Base-by-base conservation (phyloP, 2,888 invertebrate species). In the Scaptomyza polygonia region DNA sequence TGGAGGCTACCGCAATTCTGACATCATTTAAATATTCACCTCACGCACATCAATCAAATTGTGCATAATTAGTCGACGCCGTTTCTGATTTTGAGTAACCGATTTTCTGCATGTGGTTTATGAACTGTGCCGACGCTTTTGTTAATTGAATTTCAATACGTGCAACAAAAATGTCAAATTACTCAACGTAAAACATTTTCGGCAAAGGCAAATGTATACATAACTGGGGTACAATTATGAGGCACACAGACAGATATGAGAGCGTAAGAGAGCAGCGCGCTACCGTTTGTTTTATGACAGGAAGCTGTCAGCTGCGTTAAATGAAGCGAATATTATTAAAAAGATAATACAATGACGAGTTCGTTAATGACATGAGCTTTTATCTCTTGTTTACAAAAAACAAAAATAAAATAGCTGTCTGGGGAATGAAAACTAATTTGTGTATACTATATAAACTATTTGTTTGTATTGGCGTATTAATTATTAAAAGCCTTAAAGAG, bases 1-100 rank as follows among this genome's bases (percentile, higher is more conserved):
- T 43, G 49, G 34, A n/a, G 49, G 53, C 18, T 21, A 7, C 32
- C 8, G 14, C 14, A 2, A 8, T n/a, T 34, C 29, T 29, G 54
- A 9, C 49, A 11, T 14, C 16, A 34, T 34, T 72, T 18, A n/a
- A 54, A 39, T 49, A 87, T 67, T 76, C 86, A 25, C 61, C 63
- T 63, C 86, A 82, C 88, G 86, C 72, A 72, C 83, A 82, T 82
- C 88, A 72, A 82, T 82, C 88, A 82, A 82, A 76, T 79, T 87
- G 76, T 61, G 83, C 79, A 87, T 87, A 81, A 81, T 87, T 81
- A 81, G 82, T 82, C 56, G 87, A 63, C 36, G 12, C 42, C 51
- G 54, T 3, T 53, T 39, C 12, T 25, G 21, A 40, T 12, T 56
- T 56, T 5, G 27, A 36, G 55, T n/a, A 18, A 14, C 29, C 25